Evolutionary conservation across 1,140 invertebrate species (phyloP), one percentile per base, ranked within the genome.

Genomic region (Drosophila santomea): DNA sequence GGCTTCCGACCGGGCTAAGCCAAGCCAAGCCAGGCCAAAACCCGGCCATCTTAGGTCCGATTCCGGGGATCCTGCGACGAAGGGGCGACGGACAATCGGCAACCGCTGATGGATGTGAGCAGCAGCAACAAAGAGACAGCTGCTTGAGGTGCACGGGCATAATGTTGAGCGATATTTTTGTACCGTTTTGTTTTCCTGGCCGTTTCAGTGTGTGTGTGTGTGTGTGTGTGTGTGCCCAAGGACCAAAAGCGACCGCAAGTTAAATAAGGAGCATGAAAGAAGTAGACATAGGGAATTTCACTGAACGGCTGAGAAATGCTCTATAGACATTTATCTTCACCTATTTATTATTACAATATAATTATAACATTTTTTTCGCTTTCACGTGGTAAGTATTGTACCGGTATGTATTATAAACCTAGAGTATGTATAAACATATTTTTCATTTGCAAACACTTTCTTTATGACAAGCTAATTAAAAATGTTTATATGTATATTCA

Each of bases 61-160:
- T 35, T 28, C 60, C 36, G n/a, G 10, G 3, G 25, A n/a, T 28
- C 20, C 17, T 38, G 35, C 7, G 45, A 15, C 4, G n/a, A 35
- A 39, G 28, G 17, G 14, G 14, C 57, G 39, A 47, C 44, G 64
- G 67, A 72, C 68, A 58, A 71, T 72, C 52, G 66, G 52, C 15
- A 74, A 62, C 51, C 64, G 52, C 82, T 86, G 83, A 88, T 82
- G 82, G 83, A 88, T 88, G 82, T 72, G 63, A 88, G 56, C 45
- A 52, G 68, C 39, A 74, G 32, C 80, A 71, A 61, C 78, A 86
- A 72, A 69, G 74, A 74, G 51, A 81, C 71, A 82, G 71, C 69
- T 79, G 80, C 68, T 71, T 78, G 51, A 86, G 78, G 74, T 86
- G 74, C 67, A 66, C 41, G 39, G 36, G 51, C 44, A 71, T 75